Conservation (phyloP, 30 jellyfish, hydroid and myxozoan species). For the Aurelia sp. region DNA sequence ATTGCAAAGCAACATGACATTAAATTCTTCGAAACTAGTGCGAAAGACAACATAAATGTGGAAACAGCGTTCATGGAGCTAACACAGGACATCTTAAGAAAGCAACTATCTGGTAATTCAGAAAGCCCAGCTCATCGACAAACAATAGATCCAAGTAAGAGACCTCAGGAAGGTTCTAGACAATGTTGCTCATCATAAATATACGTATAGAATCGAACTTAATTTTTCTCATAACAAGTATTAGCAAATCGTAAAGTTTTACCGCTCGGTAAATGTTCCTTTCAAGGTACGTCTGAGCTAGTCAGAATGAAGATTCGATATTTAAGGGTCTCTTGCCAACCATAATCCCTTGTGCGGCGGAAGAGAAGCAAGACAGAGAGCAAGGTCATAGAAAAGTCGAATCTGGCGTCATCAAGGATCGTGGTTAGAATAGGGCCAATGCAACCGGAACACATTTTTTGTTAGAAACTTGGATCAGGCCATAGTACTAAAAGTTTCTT, state of each 20-base stretch:
- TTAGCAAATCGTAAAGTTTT: background rate
- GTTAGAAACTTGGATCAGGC: too few relatives aligned
- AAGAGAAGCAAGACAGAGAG: too few relatives aligned
- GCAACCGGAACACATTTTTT: too few relatives aligned
- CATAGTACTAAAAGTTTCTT: too few relatives aligned
- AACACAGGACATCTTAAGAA: conserved; percentile 90
- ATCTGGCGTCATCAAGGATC: too few relatives aligned
- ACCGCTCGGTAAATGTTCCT: background rate
- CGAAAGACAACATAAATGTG: conserved; percentile 92
- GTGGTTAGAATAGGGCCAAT: too few relatives aligned
- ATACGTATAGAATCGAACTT: background rate
- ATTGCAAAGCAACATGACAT: conserved; percentile 94
- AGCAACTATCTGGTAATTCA: conserved; percentile 88
- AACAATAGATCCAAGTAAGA: conserved; percentile 69
- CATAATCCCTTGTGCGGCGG: too few relatives aligned
- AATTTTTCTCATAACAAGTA: background rate
- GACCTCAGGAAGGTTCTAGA: conserved; percentile 24
- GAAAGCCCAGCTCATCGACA: conserved; percentile 73
- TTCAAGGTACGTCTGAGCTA: too few relatives aligned
- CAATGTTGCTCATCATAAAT: conserved; percentile 60
- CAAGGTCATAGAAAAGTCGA: too few relatives aligned
- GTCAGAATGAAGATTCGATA: too few relatives aligned
- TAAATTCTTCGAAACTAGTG: conserved; percentile 96
- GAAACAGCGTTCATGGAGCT: conserved; percentile 93
- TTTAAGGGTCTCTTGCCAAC: too few relatives aligned